phyloP scores from a whole-genome alignment of 2,113 vertebrate genomes.

The Sturnira hondurensis region DNA sequence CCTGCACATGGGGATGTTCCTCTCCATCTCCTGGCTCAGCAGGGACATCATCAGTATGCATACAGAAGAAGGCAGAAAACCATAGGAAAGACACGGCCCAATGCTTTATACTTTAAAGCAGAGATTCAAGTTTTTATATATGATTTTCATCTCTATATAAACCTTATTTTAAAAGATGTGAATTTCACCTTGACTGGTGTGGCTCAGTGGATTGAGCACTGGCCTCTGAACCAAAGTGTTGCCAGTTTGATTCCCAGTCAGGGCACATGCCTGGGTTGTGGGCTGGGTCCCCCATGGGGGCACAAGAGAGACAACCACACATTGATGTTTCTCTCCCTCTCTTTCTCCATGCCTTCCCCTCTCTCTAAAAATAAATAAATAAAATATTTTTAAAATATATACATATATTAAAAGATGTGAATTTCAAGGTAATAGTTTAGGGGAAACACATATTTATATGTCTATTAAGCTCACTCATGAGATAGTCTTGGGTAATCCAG shows the following conservation, averaged over 20 bases:
- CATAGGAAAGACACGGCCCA: slow-evolving; percentile 52
- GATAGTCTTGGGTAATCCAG: background rate
- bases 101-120: slow-evolving; percentile 69
- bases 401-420: slow-evolving; percentile 33
- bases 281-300: too few relatives aligned
- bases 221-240: too few relatives aligned
- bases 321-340: too few relatives aligned
- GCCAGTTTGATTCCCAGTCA: too few relatives aligned
- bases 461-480: slow-evolving; percentile 21
- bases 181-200: background rate
- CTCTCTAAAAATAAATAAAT: too few relatives aligned
- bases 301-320: too few relatives aligned
- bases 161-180: slow-evolving; percentile 52
- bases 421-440: background rate
- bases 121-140: slow-evolving; percentile 51
- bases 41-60: background rate
- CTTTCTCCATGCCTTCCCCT: too few relatives aligned
- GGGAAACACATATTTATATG: slow-evolving; percentile 30
- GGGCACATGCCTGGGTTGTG: too few relatives aligned
- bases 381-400: too few relatives aligned
- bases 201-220: too few relatives aligned
- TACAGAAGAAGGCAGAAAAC: slow-evolving; percentile 32
- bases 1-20: background rate
- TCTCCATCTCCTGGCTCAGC: slow-evolving; percentile 49
- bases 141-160: slow-evolving; percentile 45